Conservation (phyloP, 92 coral and sea anemone genomes). For the Phenganax marumi region DNA sequence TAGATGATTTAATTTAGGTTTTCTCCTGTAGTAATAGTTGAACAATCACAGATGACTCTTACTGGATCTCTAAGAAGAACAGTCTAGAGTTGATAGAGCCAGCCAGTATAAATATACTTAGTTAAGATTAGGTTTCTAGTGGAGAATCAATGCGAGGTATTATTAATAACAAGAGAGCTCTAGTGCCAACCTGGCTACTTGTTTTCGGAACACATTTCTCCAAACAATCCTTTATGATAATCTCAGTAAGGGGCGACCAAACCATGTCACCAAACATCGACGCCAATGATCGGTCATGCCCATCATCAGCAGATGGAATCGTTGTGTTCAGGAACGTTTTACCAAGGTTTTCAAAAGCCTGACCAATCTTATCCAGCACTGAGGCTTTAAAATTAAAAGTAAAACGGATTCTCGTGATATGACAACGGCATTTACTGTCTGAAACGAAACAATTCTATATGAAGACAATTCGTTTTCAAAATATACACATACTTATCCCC, state of each 20-base stretch:
- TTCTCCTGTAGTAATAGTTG: too few species aligned
- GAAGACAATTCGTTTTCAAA: background rate
- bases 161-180: too few species aligned
- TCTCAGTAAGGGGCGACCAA: constrained; percentile 79
- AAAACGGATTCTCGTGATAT: background rate
- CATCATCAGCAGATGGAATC: background rate
- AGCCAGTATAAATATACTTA: too few species aligned
- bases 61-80: too few species aligned
- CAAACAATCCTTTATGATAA: constrained; percentile 71
- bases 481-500: background rate
- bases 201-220: constrained; percentile 76
- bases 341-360: constrained; percentile 23
- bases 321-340: background rate
- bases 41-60: too few species aligned
- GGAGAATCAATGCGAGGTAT: too few species aligned
- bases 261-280: constrained; percentile 60
- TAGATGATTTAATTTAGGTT: too few species aligned
- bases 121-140: too few species aligned
- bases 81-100: too few species aligned
- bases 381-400: background rate
- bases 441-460: background rate
- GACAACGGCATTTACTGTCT: background rate
- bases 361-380: constrained; percentile 5
- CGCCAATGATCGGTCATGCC: background rate
- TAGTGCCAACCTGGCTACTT: constrained; percentile 67